Evolutionary conservation across 2,113 vertebrate species (phyloP), one percentile per base, ranked within the genome.

Genomic region (Megaceryle torquata): DNA sequence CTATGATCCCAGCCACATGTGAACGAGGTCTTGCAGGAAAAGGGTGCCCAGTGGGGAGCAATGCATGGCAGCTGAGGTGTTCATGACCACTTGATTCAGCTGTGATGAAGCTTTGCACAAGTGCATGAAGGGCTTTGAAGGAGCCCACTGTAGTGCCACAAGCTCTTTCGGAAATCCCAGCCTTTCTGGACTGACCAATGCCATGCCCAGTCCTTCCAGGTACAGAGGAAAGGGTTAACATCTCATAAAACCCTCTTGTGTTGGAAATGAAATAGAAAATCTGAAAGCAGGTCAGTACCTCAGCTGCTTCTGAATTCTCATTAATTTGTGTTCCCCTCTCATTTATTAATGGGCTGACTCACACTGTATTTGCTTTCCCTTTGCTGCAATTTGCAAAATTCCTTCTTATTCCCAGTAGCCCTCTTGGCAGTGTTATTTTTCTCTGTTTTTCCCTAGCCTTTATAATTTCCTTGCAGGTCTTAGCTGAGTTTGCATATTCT

Each of bases 281-380:
- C 76, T 84, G 86, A 94, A 96, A 97, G 83, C 86, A 84, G 93
- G 88, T 96, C 96, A 96, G 82, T 92, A 82, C 83, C 65, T 96
- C 82, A 90, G 74, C 90, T 95, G 41, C 91, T 96, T 93, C 93
- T 96, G 95, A 87, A 96, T 96, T 86, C 93, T 94, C 93, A 93
- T 95, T 96, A 96, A 96, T 96, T 94, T 94, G 80, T 5, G 33
- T 86, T 94, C 82, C 77, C 86, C 64, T 93, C 92, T 96, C 92
- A 89, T 90, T 95, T 96, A 96, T 96, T 96, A 96, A 97, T 92
- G 88, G 86, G 78, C 90, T 96, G 95, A 95, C 93, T 96, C 95
- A 95, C 92, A 91, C 95, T 92, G 54, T 88, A 95, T 95, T 97
- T 96, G 82, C 95, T 94, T 96, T 97, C 90, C 92, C 92, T 92